Evolutionary conservation across 2,888 invertebrate genomes (phyloP), one percentile per base, ranked within the genome.

Genomic region (Caenorhabditis drosophilae): DNA sequence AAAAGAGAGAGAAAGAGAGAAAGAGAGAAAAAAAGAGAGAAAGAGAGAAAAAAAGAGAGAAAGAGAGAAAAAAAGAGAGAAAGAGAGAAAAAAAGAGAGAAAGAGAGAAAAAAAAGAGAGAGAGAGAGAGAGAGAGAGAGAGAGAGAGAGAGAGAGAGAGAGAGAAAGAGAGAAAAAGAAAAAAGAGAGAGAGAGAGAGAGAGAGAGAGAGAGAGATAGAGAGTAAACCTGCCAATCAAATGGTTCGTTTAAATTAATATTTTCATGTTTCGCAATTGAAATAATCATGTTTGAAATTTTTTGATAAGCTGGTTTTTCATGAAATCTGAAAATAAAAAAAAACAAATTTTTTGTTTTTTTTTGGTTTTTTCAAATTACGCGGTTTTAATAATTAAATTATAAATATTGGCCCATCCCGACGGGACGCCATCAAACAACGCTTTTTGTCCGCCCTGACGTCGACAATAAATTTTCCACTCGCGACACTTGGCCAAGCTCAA

Each of bases 181-280:
- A n/a, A n/a, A n/a, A n/a, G n/a, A n/a, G n/a, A n/a, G n/a, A n/a
- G n/a, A n/a, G n/a, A n/a, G n/a, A n/a, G n/a, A n/a, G n/a, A n/a
- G n/a, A n/a, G n/a, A n/a, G n/a, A n/a, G n/a, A n/a, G n/a, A n/a
- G n/a, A n/a, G n/a, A n/a, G n/a, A n/a, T n/a, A n/a, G n/a, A n/a
- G n/a, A n/a, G n/a, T 4, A 11, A 7, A 62, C 70, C 54, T 78
- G 75, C 76, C 77, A 77, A 50, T 78, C 78, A 49, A 76, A 67
- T 16, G 73, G 78, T 26, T 50, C 58, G 11, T 53, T 59, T 34
- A 68, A 56, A 31, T 75, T 67, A 45, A 77, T 51, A 2, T 36
- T 54, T 25, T 70, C 61, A 12, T 62, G 52, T n/a, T 48, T 40
- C n/a, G 75, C 67, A 36, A 67, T 74, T 4, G 53, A 41, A 7